These are phyloP conservation scores for Athalia circularis DNA, from an alignment of 2,888 invertebrate genomes.

Conservation along the genomic window DNA sequence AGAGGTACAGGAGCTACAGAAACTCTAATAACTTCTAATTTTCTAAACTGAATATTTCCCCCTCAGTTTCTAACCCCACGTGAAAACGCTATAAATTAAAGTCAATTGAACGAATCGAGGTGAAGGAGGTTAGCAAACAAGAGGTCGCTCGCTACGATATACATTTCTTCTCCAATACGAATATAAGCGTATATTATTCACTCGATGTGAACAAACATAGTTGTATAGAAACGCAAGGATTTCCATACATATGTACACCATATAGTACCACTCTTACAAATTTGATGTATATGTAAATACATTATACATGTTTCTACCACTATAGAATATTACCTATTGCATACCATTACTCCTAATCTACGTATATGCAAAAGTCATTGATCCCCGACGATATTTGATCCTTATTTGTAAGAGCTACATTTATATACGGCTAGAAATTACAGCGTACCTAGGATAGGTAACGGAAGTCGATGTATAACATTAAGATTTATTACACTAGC, in stretches of 20 bases:
- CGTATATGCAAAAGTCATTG: conserved; percentile 34
- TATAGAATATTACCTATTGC: too few relatives aligned
- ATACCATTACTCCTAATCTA: neutral
- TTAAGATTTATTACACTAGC: conserved; percentile 14
- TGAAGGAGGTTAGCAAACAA: conserved; percentile 28
- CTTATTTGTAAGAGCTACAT: conserved; percentile 1
- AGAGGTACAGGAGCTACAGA: neutral
- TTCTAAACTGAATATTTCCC: conserved; percentile 17
- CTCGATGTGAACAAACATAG: conserved; percentile 26
- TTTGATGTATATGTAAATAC: neutral
- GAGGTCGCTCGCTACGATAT: neutral
- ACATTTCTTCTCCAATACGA: neutral
- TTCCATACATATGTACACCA: neutral
- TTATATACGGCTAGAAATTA: too few relatives aligned
- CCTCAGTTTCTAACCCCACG: conserved; percentile 24
- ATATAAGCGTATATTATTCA: conserved; percentile 2
- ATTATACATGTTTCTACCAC: too few relatives aligned
- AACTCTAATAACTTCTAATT: conserved; percentile 31
- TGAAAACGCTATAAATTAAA: conserved; percentile 39
- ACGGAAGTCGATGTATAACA: neutral
- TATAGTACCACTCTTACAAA: neutral
- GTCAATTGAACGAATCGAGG: conserved; percentile 38
- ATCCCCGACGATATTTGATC: conserved; percentile 39
- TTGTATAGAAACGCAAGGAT: neutral
- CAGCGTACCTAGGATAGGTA: neutral